A percentile compares a stretch with the other conserved stretches of the same genome.
phyloP scores from a whole-genome alignment of 2,797 vertebrate genomes.

The Garrulus glandarius region DNA sequence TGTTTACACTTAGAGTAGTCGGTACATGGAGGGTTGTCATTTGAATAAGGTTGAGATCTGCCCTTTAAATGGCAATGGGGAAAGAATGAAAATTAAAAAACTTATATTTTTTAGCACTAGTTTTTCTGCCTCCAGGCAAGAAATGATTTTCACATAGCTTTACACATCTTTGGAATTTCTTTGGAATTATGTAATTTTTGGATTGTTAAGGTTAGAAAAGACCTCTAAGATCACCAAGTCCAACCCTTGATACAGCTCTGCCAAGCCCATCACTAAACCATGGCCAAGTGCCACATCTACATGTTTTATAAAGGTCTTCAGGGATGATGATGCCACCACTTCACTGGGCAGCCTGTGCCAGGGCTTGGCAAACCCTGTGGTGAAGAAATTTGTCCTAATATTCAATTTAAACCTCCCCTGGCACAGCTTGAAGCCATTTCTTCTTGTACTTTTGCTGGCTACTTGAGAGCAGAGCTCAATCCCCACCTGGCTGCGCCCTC shows the following conservation, averaged over 20 bases:
- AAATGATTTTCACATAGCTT: background rate
- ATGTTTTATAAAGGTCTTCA: background rate
- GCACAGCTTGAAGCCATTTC: background rate
- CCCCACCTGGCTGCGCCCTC: background rate
- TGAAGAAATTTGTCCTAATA: background rate
- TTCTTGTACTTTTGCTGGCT: background rate
- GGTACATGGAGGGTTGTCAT: background rate
- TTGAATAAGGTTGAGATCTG: background rate
- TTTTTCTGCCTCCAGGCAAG: background rate
- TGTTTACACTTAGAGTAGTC: background rate
- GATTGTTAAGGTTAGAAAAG: background rate
- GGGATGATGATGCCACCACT: background rate
- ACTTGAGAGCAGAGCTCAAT: rapidly evolving
- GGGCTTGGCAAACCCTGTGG: background rate
- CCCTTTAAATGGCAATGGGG: background rate
- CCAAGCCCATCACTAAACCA: background rate
- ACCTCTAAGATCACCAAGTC: background rate
- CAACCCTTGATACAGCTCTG: background rate
- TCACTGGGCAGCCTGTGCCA: background rate
- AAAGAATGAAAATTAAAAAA: background rate
- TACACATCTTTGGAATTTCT: background rate
- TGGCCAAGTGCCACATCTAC: background rate
- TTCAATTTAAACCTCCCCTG: background rate
- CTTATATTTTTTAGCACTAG: background rate
- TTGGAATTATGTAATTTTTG: background rate